Evolutionary conservation across 2,113 vertebrate species (phyloP).

Genomic region (Thinocorus orbignyianus): DNA sequence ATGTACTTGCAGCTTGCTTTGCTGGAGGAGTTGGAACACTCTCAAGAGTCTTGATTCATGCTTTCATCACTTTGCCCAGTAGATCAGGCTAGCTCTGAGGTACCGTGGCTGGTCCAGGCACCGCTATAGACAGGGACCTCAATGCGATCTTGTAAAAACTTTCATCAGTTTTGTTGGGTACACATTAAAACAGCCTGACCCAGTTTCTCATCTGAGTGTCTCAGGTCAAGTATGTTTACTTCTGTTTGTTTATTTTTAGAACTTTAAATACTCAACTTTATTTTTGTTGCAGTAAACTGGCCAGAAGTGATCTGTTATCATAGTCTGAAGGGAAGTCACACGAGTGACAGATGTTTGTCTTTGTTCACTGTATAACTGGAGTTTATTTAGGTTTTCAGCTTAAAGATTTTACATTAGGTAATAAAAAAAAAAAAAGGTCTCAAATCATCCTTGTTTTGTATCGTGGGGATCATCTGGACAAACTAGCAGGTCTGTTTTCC

Average conservation of each 20-base stretch:
- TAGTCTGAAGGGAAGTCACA: slow-evolving; percentile 25
- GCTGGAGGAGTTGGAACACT: not conserved
- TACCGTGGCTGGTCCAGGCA: not conserved
- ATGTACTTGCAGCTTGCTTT: not conserved
- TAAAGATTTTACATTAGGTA: not conserved
- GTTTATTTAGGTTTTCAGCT: slow-evolving; percentile 25
- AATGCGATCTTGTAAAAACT: slow-evolving; percentile 39
- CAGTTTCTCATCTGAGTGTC: slow-evolving; percentile 36
- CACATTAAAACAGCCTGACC: slow-evolving; percentile 33
- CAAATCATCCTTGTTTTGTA: not conserved
- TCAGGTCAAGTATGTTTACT: slow-evolving; percentile 69
- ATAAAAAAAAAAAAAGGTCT: not conserved
- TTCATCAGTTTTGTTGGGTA: slow-evolving; percentile 50
- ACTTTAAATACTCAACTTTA: slow-evolving; percentile 63
- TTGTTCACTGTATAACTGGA: slow-evolving; percentile 24
- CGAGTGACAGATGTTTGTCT: slow-evolving; percentile 52
- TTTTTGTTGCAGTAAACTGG: slow-evolving; percentile 65
- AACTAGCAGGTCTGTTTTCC: not conserved
- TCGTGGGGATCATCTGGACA: not conserved
- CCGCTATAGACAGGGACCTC: not conserved
- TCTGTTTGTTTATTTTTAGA: slow-evolving; percentile 54
- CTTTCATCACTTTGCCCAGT: not conserved
- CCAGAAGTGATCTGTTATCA: slow-evolving; percentile 52
- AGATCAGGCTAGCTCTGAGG: not conserved
- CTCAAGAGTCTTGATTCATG: not conserved